Evolutionary conservation across 2,888 invertebrate genomes (phyloP).

Genomic region (Adelphocoris suturalis): DNA sequence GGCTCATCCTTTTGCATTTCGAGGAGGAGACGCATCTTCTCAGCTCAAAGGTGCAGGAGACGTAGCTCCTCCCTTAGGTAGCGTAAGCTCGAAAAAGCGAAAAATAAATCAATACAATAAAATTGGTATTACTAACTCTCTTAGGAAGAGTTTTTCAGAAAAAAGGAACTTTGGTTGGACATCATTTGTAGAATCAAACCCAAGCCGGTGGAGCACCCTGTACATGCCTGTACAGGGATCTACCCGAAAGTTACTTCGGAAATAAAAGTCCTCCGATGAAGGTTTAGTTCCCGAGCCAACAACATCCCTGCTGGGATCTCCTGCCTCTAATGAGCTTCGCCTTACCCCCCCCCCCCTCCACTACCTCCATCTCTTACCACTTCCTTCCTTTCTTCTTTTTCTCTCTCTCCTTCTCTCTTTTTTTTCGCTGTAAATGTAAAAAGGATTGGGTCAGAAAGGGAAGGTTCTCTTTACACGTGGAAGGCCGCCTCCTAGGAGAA

Average conservation of each 20-base stretch:
- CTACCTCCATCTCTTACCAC: background rate
- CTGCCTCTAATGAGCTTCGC: slow-evolving; percentile 38
- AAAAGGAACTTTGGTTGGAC: too few relatives aligned
- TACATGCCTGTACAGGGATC: background rate
- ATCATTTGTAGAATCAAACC: too few relatives aligned
- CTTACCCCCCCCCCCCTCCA: background rate
- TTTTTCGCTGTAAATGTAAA: slow-evolving; percentile 52
- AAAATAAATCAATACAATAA: too few relatives aligned
- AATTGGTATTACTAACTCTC: too few relatives aligned
- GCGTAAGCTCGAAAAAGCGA: too few relatives aligned
- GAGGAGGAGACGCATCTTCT: too few relatives aligned
- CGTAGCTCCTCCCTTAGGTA: too few relatives aligned
- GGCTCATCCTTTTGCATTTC: too few relatives aligned
- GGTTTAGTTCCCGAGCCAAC: slow-evolving; percentile 10
- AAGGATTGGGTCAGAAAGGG: slow-evolving; percentile 65
- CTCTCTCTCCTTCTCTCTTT: slow-evolving; percentile 4
- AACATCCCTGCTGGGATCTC: slow-evolving; percentile 13
- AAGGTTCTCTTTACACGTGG: slow-evolving; percentile 68
- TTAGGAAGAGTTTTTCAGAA: too few relatives aligned
- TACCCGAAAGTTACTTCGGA: background rate
- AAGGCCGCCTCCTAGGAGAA: slow-evolving; percentile 63
- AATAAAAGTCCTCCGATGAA: background rate
- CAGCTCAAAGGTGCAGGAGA: too few relatives aligned
- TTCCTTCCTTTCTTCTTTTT: background rate
- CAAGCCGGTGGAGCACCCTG: too few relatives aligned